phyloP scores from a whole-genome alignment of 2,888 invertebrate genomes.

The Netelia inedita region DNA sequence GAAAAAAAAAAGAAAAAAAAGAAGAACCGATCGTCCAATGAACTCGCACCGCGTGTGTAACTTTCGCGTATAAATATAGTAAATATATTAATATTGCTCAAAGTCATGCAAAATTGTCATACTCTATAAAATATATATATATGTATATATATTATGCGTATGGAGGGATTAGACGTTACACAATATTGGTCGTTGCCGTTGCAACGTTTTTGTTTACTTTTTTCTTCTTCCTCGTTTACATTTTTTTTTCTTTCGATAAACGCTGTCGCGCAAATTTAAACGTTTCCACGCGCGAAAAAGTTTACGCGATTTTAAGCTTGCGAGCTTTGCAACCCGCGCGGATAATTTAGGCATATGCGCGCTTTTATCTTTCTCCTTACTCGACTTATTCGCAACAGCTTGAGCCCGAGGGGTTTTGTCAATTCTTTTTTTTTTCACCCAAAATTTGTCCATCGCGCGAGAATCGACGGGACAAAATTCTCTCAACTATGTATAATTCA shows the following conservation, averaged over 20 bases:
- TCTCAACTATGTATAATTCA: slow-evolving; percentile 12
- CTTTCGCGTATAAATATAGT: slow-evolving; percentile 50
- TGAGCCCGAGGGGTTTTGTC: slow-evolving; percentile 51
- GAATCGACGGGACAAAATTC: slow-evolving; percentile 33
- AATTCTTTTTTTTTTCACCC: slow-evolving; percentile 5
- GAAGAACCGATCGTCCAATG: slow-evolving; percentile 57
- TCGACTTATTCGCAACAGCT: slow-evolving; percentile 35
- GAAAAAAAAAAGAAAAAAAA: slow-evolving; percentile 64
- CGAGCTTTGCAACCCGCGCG: slow-evolving; percentile 6
- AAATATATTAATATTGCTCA: slow-evolving; percentile 83
- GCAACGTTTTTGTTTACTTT: slow-evolving; percentile 23
- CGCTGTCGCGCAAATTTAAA: slow-evolving; percentile 28
- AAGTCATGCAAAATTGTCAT: slow-evolving; percentile 81
- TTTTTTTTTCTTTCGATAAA: slow-evolving; percentile 24
- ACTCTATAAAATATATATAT: slow-evolving; percentile 81
- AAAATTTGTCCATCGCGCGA: slow-evolving; percentile 13
- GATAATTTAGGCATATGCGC: background rate
- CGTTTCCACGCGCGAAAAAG: slow-evolving; percentile 22
- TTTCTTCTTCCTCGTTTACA: no score
- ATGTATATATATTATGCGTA: slow-evolving; percentile 75
- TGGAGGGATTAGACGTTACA: slow-evolving; percentile 81
- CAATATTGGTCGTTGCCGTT: slow-evolving; percentile 73
- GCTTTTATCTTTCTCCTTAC: background rate
- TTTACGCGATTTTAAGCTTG: slow-evolving; percentile 14
- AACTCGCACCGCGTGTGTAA: slow-evolving; percentile 49